Percentiles rank a stretch among this genome's conserved stretches.
Evolutionary conservation across 2,888 invertebrate genomes (phyloP).

Genomic region (Peribatodes rhomboidaria): DNA sequence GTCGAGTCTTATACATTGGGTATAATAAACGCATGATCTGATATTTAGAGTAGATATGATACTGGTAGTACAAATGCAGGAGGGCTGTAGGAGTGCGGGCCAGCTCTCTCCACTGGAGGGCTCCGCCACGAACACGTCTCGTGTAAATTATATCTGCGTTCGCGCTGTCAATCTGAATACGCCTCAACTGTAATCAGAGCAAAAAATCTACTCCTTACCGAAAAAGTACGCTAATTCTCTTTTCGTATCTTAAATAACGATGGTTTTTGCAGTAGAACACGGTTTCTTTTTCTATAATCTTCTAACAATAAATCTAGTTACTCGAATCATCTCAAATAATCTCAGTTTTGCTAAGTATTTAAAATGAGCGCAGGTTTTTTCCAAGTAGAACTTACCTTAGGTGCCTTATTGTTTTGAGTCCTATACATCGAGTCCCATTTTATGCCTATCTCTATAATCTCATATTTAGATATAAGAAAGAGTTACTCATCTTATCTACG

Average conservation of each 20-base stretch:
- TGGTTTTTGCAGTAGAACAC: not conserved
- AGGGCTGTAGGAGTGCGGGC: conserved; percentile 33
- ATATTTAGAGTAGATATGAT: conserved; percentile 9
- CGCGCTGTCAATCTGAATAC: conserved; percentile 33
- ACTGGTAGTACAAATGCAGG: conserved; percentile 10
- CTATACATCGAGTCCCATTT: no score
- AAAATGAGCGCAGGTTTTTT: no score
- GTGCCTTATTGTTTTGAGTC: no score
- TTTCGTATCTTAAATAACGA: not conserved
- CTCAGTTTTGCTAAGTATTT: no score
- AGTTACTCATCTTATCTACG: not conserved
- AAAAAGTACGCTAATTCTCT: conserved; percentile 3
- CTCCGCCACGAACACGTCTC: conserved; percentile 45
- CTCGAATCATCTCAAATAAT: no score
- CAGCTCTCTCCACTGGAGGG: conserved; percentile 40
- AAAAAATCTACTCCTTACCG: conserved; percentile 10
- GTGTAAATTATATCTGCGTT: conserved; percentile 44
- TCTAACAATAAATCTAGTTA: no score
- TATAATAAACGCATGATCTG: no score
- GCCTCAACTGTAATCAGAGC: conserved; percentile 9
- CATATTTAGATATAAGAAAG: no score
- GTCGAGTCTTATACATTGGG: no score
- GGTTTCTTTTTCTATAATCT: no score
- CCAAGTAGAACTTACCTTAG: no score
- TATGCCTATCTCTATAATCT: no score